phyloP scores from a whole-genome alignment of 2,113 vertebrate genomes.

The Aphelocoma coerulescens region DNA sequence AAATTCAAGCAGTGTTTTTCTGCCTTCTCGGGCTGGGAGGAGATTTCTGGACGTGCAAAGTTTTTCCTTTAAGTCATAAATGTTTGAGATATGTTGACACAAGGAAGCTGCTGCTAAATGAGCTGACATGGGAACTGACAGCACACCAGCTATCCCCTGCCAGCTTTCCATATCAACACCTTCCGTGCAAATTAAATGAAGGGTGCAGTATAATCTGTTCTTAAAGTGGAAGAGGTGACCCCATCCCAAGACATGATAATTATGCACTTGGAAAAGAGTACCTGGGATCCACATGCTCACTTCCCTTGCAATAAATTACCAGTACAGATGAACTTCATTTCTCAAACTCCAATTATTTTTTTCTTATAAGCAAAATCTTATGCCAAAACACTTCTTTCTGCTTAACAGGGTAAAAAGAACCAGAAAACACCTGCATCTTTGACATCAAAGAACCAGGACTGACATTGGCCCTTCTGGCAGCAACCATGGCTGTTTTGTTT shows the following conservation, averaged over 20 bases:
- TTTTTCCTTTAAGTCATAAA: not conserved
- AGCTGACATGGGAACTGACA: not conserved
- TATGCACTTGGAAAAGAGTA: not conserved
- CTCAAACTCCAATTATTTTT: not conserved
- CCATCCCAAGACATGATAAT: not conserved
- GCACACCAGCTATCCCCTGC: not conserved
- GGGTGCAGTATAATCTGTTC: not conserved
- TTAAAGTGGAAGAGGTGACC: not conserved
- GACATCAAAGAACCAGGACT: not conserved
- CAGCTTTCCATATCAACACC: not conserved
- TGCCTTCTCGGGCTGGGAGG: not conserved
- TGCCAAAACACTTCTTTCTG: not conserved
- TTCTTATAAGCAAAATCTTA: not conserved
- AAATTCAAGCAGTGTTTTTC: not conserved
- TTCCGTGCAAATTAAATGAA: not conserved
- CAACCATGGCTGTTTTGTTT: not conserved
- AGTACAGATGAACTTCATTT: not conserved
- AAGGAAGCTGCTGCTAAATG: slow-evolving; percentile 12
- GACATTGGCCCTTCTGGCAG: not conserved
- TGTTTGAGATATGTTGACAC: not conserved
- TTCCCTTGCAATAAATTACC: not conserved
- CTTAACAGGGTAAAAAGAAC: not conserved
- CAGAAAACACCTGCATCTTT: not conserved
- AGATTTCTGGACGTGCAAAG: not conserved
- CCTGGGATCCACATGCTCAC: not conserved